Evolutionary conservation across 2,797 vertebrate species (phyloP).

Genomic region (Eulemur mongoz): DNA sequence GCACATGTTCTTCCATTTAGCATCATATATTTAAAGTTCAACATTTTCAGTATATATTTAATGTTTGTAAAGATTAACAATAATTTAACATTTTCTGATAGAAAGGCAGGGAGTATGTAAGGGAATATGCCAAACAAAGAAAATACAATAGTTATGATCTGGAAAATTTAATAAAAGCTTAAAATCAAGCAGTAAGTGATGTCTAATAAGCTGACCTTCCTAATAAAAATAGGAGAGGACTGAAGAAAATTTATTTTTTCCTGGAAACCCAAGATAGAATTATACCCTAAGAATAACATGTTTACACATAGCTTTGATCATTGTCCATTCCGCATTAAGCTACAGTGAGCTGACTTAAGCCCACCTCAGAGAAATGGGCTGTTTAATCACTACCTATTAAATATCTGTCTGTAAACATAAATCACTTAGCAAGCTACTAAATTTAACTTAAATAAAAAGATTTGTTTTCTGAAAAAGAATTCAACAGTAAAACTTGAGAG

Average conservation of each 20-base stretch:
- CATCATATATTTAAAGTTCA: not conserved
- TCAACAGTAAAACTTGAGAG: not conserved
- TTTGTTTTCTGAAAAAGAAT: slow-evolving; percentile 18
- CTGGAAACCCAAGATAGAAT: not conserved
- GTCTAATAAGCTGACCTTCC: not conserved
- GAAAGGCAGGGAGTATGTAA: not conserved
- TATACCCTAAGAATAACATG: not conserved
- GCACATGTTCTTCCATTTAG: not conserved
- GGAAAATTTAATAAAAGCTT: not conserved
- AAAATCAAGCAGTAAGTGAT: not conserved
- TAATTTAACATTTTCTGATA: not conserved
- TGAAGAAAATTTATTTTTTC: not conserved
- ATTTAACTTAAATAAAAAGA: not conserved
- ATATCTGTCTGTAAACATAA: not conserved
- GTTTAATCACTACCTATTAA: not conserved
- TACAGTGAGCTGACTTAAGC: not conserved
- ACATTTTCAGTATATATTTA: not conserved
- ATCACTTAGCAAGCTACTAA: not conserved
- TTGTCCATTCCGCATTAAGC: not conserved
- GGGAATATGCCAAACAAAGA: not conserved
- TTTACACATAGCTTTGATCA: not conserved
- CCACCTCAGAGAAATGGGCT: not conserved
- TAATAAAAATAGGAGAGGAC: not conserved
- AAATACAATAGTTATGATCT: not conserved
- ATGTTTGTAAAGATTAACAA: not conserved